Percentiles rank a stretch among this genome's conserved stretches.
phyloP scores from a whole-genome alignment of 2,797 vertebrate genomes.

The Spea hammondii region DNA sequence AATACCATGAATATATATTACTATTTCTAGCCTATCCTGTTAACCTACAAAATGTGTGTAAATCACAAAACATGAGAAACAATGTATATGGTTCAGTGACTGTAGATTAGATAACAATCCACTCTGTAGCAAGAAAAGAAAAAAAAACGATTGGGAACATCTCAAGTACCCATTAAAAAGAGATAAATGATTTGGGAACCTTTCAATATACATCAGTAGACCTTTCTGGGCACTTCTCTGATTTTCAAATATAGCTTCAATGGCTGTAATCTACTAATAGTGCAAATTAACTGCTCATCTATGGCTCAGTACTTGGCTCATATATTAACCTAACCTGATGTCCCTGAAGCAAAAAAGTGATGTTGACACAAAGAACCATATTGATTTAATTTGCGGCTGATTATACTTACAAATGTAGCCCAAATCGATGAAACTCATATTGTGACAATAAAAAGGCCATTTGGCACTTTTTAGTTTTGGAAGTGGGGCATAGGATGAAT shows the following conservation, averaged over 20 bases:
- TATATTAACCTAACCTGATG: conserved; percentile 44
- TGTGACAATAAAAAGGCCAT: background rate
- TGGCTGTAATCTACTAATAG: conserved; percentile 24
- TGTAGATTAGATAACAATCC: conserved; percentile 34
- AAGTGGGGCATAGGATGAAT: background rate
- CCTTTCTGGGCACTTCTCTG: background rate
- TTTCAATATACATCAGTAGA: conserved; percentile 31
- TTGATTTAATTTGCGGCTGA: conserved; percentile 25
- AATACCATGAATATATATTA: conserved; percentile 33
- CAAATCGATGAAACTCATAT: background rate
- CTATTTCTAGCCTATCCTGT: conserved; percentile 24
- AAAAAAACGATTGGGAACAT: conserved; percentile 17
- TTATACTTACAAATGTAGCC: background rate
- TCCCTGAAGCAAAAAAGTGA: conserved; percentile 56
- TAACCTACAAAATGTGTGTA: conserved; percentile 16
- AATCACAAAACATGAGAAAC: conserved; percentile 19
- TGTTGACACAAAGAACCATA: conserved; percentile 45
- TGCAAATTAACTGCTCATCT: conserved; percentile 47
- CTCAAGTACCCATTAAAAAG: conserved; percentile 35
- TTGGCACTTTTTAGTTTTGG: background rate
- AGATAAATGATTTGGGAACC: conserved; percentile 22
- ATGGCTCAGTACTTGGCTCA: conserved; percentile 33
- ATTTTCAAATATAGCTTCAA: conserved; percentile 34
- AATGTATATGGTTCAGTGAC: conserved; percentile 16
- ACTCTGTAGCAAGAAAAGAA: conserved; percentile 10